Evolutionary conservation across 2,797 vertebrate species (phyloP), one percentile per base, ranked within the genome.

Genomic region (Dryobates pubescens): DNA sequence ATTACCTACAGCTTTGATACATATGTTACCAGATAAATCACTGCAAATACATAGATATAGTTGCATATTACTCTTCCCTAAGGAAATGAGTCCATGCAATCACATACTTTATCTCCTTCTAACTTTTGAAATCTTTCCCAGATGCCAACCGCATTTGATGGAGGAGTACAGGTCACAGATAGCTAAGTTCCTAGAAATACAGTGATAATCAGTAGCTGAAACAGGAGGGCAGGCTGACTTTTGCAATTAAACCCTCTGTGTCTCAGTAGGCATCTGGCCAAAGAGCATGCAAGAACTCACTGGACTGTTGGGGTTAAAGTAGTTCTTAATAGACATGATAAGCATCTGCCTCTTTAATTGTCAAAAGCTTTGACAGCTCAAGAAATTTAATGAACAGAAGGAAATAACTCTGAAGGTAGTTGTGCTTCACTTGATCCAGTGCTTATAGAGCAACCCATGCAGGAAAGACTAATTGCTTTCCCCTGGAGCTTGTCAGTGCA

Each of bases 1-100:
- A 78, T 96, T 92, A 95, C 95, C 92, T 93, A 86, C 92, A 95
- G 84, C 92, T 95, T 94, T 93, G 84, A 82, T 90, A 82, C 73
- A 76, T 78, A 92, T 88, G 93, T 90, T 94, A 93, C 84, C 76
- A 92, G 84, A 96, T 94, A 93, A 96, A 96, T 94, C 95, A 96
- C 57, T 45, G 56, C 57, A 94, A 90, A 86, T 89, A 89, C 49
- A 78, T 70, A 47, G 62, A 89, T 77, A 64, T 83, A 67, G 81
- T 64, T 89, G 71, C 73, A 57, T 94, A 58, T 91, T 89, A 92
- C 61, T 76, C 77, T 92, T 91, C 95, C 91, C 94, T 79, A 57
- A 94, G 94, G 95, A 93, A 94, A 93, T 73, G 41, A 89, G 71
- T 53, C 74, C 5, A 1, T 73, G 74, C 77, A 88, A 79, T 94